Evolutionary conservation across 2,888 invertebrate species (phyloP), one percentile per base, ranked within the genome.

Genomic region (Leucozona laternaria): DNA sequence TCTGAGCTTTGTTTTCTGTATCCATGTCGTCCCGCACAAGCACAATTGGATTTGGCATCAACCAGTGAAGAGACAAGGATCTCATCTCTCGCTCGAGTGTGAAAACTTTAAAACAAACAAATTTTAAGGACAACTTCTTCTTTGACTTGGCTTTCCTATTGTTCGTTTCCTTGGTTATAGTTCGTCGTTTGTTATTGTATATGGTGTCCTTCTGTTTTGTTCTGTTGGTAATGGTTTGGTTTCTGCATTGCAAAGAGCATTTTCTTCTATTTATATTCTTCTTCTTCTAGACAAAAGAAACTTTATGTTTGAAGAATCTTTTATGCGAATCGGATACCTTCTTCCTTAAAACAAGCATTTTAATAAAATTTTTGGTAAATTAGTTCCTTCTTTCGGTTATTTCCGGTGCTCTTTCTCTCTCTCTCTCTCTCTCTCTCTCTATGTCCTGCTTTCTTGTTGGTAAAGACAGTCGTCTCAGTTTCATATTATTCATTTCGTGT

Each of bases 291-390:
- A 79, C 73, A 79, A 79, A 80, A 60, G 60, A 34, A 31, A 28
- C 53, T 31, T 53, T 68, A 28, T 37, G 17, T 48, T 37, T 4
- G 20, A 22, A 60, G 60, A 60, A 60, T 22, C 60, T 40, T 60
- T 22, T 85, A 72, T 68, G 25, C 68, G 25, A 68, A 60, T 66
- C 43, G 55, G 40, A 50, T 50, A 50, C 22, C 34, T 25, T 66
- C 34, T 25, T 68, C 53, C 50, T 25, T 17, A 20, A 20, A 60
- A 28, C 34, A 60, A 25, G 53, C 50, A 55, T 82, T 82, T 75
- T 75, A 71, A 86, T 82, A 79, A 82, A 58, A 66, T 48, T 75
- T 78, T 82, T 86, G 62, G 71, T 70, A 82, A 86, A 86, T 86
- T 86, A 86, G 86, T 82, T 86, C 86, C 78, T 86, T 57, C 20